Evolutionary conservation across 2,797 vertebrate genomes (phyloP), one percentile per base, ranked within the genome.

Genomic region (Hypotaenidia okinawae): DNA sequence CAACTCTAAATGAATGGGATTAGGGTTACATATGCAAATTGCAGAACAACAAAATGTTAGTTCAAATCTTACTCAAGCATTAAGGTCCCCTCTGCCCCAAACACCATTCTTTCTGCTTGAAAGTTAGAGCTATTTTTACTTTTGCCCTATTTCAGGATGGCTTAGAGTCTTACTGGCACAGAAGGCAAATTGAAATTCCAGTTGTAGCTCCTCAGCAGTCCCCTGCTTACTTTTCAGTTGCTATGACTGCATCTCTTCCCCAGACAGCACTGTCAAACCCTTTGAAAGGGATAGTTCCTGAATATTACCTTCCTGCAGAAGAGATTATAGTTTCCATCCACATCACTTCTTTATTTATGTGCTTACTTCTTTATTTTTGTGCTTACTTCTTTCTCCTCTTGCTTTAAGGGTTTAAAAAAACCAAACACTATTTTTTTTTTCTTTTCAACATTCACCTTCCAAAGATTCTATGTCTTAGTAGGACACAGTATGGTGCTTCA

Each of bases 171-270:
- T 82, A 66, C 22, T 79, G 55, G 74, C 74, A 89, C 43, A 89
- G 78, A 62, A 87, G 19, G 21, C 49, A 89, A 95, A 95, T n/a
- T 94, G 86, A 95, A 95, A 96, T 95, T 95, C 89, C 66, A 67
- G 62, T 7, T 94, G 74, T 49, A 95, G 74, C 55, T 87, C 84
- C 13, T 0, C n/a, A 94, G 77, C 24, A 62, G 39, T 25, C 57
- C 93, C 74, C 92, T 73, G 90, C 85, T 90, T 84, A 75, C 70
- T 94, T 55, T 93, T 88, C 83, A 84, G 70, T 49, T 87, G 77
- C 14, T 6, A 69, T 55, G 74, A 76, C 80, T 73, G 83, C 74
- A 51, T 30, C 17, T 85, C 68, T 73, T 94, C 61, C 63, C 35
- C 57, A 84, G 52, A 82, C 54, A 95, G 75, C 52, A 59, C 80